Base-by-base conservation (phyloP, 2,113 vertebrate genomes). In the Bufo bufo region DNA sequence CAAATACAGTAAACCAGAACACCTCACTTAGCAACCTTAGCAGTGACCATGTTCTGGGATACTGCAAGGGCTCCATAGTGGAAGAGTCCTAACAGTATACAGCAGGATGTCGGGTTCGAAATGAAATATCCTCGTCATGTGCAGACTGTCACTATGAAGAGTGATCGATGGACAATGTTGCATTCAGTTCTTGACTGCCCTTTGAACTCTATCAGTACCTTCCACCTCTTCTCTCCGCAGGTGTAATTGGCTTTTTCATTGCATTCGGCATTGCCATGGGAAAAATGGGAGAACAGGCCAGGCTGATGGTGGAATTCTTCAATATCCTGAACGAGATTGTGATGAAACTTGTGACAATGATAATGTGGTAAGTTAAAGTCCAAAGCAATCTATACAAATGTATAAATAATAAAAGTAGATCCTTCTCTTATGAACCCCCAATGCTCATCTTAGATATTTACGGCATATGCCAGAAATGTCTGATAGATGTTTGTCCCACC, bases 241-340 rank as follows among this genome's bases (percentile, higher is more conserved):
- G 98, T 93, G 90, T 99, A 91, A 99, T 99, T 93, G 98, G 98
- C 91, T 99, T 99, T 95, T 99, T 99, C 94, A 99, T 99, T 92
- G 98, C 98, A 89, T 99, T 99, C 92, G 98, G 98, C 89, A 97
- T 99, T 90, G 96, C 96, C 92, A 99, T 99, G 98, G 98, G 98
- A 74, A 99, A 99, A 92, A 99, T 99, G 98, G 98, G 98, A 11
- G 98, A 99, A 82, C 97, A 95, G 91, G 98, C 98, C 93, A 97
- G 95, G 93, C 96, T 99, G 93, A 99, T 99, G 98, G 95, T 99
- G 92, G 98, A 99, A 2, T 99, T 99, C 95, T 99, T 99, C 96
- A 99, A 94, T 93, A 99, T 99, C 93, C 94, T 99, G 93, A 99
- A 99, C 92, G 98, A 99, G 94, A 99, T 99, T 84, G 97, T 99